Evolutionary conservation across 2,797 vertebrate species (phyloP).

Genomic region (Microcaecilia unicolor): DNA sequence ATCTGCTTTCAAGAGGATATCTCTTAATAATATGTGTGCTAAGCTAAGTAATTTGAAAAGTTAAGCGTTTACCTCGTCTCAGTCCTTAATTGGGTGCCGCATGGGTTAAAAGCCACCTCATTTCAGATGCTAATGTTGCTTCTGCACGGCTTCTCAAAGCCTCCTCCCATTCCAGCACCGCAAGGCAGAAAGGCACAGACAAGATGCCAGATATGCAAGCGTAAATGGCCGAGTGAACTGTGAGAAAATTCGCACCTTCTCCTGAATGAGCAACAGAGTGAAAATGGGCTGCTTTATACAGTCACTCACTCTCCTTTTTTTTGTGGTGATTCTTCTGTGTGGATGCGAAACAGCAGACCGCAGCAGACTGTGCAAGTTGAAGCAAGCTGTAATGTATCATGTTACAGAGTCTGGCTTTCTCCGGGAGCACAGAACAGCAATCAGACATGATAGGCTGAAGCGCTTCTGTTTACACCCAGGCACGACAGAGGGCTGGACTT

Average conservation of each 20-base stretch:
- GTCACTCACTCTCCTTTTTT: constrained; percentile 42
- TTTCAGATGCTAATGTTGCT: constrained; percentile 44
- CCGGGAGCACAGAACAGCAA: constrained; percentile 49
- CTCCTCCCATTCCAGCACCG: constrained; percentile 36
- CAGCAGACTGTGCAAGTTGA: constrained; percentile 58
- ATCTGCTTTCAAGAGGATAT: constrained; percentile 18
- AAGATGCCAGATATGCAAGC: neutral
- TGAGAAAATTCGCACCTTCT: constrained; percentile 50
- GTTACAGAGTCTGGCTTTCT: constrained; percentile 67
- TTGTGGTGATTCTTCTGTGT: constrained; percentile 43
- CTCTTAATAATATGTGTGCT: neutral
- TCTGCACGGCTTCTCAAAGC: constrained; percentile 41
- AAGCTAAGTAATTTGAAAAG: constrained; percentile 28
- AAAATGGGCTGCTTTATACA: constrained; percentile 44
- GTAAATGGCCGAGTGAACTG: no score
- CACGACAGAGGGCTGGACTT: constrained; percentile 39
- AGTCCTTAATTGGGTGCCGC: constrained; percentile 30
- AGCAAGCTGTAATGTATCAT: constrained; percentile 67
- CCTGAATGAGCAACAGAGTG: constrained; percentile 51
- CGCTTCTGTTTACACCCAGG: constrained; percentile 60
- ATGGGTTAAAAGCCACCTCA: constrained; percentile 57
- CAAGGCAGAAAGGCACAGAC: constrained; percentile 18
- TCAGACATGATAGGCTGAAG: constrained; percentile 78
- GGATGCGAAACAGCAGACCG: constrained; percentile 56
- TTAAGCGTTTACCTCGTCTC: constrained; percentile 46